Conservation (phyloP, 1,140 invertebrate genomes). For the Nixonia krombeini region DNA sequence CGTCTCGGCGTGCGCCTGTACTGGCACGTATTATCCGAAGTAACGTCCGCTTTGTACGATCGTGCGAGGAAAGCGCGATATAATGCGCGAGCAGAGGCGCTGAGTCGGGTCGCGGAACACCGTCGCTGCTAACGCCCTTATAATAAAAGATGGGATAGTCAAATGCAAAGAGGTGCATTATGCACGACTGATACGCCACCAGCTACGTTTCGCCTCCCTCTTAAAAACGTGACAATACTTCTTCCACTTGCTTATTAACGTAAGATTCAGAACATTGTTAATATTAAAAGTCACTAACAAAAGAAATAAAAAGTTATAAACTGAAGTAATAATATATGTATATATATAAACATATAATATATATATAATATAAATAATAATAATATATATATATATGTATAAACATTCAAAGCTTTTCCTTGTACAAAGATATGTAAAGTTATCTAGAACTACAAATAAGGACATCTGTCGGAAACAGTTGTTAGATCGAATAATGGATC, state of each 20-base stretch:
- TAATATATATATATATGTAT: too few species aligned
- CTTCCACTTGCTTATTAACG: too few species aligned
- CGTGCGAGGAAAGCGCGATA: constrained; percentile 19
- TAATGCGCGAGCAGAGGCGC: constrained; percentile 23
- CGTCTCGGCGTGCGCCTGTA: constrained; percentile 6
- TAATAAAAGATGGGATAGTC: constrained; percentile 16
- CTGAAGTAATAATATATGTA: too few species aligned
- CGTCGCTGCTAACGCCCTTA: constrained; percentile 17
- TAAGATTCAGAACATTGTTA: too few species aligned
- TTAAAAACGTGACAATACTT: too few species aligned
- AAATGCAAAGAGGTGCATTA: constrained; percentile 9
- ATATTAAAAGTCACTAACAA: too few species aligned
- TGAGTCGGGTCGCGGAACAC: background rate
- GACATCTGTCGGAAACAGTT: background rate
- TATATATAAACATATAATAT: too few species aligned
- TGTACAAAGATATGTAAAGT: background rate
- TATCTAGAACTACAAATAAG: constrained; percentile 7
- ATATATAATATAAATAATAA: too few species aligned
- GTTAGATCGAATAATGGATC: constrained; percentile 28
- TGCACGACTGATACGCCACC: too few species aligned
- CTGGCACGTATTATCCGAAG: constrained; percentile 12
- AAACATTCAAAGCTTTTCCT: background rate
- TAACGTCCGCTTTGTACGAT: constrained; percentile 18
- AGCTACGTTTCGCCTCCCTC: too few species aligned
- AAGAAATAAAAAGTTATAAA: too few species aligned